Percentiles rank a stretch among this genome's conserved stretches.
Conservation (phyloP, 2,113 vertebrate genomes). For the Echinops telfairi region DNA sequence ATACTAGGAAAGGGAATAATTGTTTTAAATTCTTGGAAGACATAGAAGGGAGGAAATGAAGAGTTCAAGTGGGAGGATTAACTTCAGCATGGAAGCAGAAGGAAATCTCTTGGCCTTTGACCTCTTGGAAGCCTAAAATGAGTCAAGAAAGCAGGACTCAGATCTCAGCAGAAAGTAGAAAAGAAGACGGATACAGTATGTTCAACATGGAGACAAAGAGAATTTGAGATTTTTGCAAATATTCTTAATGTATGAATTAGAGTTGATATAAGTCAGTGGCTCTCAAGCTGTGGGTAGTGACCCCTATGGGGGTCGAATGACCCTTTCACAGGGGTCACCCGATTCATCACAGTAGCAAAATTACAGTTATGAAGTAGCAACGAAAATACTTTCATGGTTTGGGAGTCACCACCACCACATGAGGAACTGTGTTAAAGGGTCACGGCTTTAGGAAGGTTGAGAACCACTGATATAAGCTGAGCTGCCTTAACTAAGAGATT, state of each 20-base stretch:
- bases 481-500: too few relatives aligned
- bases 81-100: not conserved
- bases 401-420: too few relatives aligned
- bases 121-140: not conserved
- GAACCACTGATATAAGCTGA: not conserved
- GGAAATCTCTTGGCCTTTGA: not conserved
- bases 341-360: too few relatives aligned
- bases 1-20: not conserved
- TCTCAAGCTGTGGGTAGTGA: too few relatives aligned
- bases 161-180: not conserved
- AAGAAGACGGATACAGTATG: not conserved
- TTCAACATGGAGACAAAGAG: not conserved
- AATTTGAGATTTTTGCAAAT: not conserved
- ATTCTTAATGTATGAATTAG: not conserved
- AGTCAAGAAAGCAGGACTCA: not conserved
- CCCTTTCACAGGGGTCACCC: too few relatives aligned
- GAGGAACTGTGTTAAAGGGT: too few relatives aligned
- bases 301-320: too few relatives aligned
- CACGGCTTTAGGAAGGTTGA: too few relatives aligned
- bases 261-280: not conserved
- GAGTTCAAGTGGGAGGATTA: not conserved
- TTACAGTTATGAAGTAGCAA: too few relatives aligned
- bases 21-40: not conserved
- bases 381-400: too few relatives aligned
- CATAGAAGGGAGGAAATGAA: not conserved